Base-by-base conservation (phyloP, 1,140 invertebrate genomes). In the Bombus waltoni region DNA sequence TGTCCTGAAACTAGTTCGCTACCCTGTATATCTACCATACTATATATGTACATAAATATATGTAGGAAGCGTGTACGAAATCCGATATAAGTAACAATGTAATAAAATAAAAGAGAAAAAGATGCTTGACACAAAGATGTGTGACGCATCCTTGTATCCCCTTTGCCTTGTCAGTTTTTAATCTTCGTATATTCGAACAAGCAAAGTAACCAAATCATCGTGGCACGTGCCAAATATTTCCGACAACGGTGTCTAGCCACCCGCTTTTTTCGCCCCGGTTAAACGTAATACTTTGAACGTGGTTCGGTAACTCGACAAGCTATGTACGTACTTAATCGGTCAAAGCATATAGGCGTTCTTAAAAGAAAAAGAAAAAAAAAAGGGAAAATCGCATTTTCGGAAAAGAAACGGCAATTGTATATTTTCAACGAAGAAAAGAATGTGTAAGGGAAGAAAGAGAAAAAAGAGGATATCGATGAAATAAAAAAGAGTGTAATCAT, bases 401-500 rank as follows among this genome's bases (percentile, higher is more conserved):
- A 35, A 75, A 75, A n/a, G 9, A 44, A 22, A 32, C 15, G 5
- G 1, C 40, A 32, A 15, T 15, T n/a, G 13, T 25, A 8, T 73
- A 3, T 73, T 42, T 44, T 42, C 9, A 18, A 1, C 1, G 6
- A 73, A 38, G 28, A 53, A 32, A 40, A 6, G 18, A 11, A 53
- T 0, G 40, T 8, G 9, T 3, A 8, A 28, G 13, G 2, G 44
- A 8, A 25, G 13, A 25, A 18, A 38, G 22, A 11, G 57, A 32
- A 8, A 8, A 13, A 25, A 3, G 53, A 18, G 42, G 42, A 38
- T 79, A 47, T 79, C 44, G 62, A 68, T 68, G 47, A 79, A 65
- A 65, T 65, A 78, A 79, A n/a, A 66, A 79, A 35, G 8, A 84
- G 70, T 53, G 85, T 89, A 89, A 91, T 92, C 76, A 87, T 89